Evolutionary conservation across 2,797 vertebrate species (phyloP).

Genomic region (Thalassophryne amazonica): DNA sequence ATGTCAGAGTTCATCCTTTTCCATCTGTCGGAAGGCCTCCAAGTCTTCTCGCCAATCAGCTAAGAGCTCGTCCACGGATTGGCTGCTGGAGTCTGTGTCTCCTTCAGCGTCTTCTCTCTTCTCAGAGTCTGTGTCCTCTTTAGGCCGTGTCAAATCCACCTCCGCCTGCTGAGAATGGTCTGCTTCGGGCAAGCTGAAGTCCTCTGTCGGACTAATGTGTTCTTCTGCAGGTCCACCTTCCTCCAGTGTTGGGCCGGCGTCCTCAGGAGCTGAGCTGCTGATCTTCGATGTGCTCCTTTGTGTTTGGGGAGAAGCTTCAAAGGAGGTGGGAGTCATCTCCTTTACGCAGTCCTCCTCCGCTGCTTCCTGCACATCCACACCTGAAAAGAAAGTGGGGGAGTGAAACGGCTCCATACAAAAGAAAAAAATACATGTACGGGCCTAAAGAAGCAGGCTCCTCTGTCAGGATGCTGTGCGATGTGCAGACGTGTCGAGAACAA

Average conservation of each 20-base stretch:
- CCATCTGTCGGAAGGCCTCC: conserved; percentile 99
- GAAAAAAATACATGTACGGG: too few relatives aligned
- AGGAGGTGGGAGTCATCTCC: conserved; percentile 56
- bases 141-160: not conserved
- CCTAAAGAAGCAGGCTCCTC: too few relatives aligned
- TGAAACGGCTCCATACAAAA: conserved; percentile 17
- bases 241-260: conserved; percentile 35
- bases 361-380: conserved; percentile 53
- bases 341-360: conserved; percentile 66
- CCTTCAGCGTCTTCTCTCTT: conserved; percentile 72
- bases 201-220: conserved; percentile 27
- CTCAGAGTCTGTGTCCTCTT: conserved; percentile 53
- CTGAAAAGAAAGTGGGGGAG: conserved; percentile 50
- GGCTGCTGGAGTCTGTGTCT: conserved; percentile 67
- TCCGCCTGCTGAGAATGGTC: conserved; percentile 10
- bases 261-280: conserved; percentile 28
- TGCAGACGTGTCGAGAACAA: conserved; percentile 54
- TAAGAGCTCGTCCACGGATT: conserved; percentile 90
- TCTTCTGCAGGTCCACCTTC: conserved; percentile 24
- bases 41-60: conserved; percentile 98
- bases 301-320: conserved; percentile 49
- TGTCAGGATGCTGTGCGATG: conserved; percentile 36
- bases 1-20: conserved; percentile 97
- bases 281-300: conserved; percentile 50
- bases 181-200: conserved; percentile 22